A percentile compares a stretch with the other conserved stretches of the same genome.
Conservation (phyloP, 2,888 invertebrate species). For the Bombylius major region DNA sequence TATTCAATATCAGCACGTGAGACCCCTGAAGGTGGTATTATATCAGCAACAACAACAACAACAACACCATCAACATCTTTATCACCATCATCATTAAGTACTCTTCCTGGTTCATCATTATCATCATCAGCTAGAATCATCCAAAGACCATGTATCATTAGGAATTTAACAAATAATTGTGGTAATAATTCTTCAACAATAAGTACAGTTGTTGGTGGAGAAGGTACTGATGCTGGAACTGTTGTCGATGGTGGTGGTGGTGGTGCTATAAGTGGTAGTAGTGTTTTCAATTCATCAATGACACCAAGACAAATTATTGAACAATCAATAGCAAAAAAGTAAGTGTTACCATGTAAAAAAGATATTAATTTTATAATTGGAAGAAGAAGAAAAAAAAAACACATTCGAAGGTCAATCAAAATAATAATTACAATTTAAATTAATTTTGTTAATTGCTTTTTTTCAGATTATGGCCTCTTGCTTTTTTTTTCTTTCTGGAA, state of each 20-base stretch:
- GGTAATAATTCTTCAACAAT: not conserved
- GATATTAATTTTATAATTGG: no score
- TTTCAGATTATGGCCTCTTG: no score
- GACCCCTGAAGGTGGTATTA: slow-evolving; percentile 2
- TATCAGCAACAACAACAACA: not conserved
- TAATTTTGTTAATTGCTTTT: no score
- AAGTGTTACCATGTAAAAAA: not conserved
- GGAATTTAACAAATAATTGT: slow-evolving; percentile 7
- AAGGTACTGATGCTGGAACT: no score
- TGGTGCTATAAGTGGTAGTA: no score
- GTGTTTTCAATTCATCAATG: not conserved
- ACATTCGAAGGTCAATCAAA: no score
- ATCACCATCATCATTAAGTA: not conserved
- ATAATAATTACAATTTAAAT: no score
- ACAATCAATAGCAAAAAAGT: not conserved
- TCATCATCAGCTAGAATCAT: not conserved
- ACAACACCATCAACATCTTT: no score
- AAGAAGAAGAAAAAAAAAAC: no score
- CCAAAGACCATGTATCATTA: slow-evolving; percentile 9
- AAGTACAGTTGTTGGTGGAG: not conserved
- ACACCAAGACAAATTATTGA: not conserved
- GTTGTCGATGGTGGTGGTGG: no score
- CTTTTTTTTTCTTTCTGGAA: no score
- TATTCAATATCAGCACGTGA: slow-evolving; percentile 3
- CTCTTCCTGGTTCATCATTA: not conserved